These are phyloP conservation scores for Caenorhabditis afra DNA, from an alignment of 2,888 invertebrate genomes.

Conservation along the genomic window DNA sequence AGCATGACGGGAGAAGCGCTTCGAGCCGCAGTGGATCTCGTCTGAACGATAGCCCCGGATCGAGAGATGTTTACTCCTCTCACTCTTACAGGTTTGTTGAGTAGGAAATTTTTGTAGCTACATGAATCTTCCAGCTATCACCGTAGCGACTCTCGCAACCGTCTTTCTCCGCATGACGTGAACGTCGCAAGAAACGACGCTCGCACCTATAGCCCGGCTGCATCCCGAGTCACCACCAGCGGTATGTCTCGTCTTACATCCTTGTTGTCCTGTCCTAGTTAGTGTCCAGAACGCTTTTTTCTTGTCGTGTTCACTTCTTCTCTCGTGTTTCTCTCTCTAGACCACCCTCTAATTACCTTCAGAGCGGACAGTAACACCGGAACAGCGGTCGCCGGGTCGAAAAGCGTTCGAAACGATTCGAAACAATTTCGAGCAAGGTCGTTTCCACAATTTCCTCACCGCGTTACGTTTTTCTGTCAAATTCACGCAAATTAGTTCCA, in stretches of 20 bases:
- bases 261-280: conserved; percentile 6
- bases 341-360: conserved; percentile 42
- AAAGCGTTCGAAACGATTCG: conserved; percentile 68
- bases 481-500: conserved; percentile 24
- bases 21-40: conserved; percentile 56
- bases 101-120: neutral
- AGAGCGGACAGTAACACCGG: conserved; percentile 59
- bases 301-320: conserved; percentile 23
- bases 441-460: conserved; percentile 15
- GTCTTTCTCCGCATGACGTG: conserved; percentile 66
- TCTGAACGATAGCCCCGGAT: conserved; percentile 58
- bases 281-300: conserved; percentile 7
- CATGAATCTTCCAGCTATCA: conserved; percentile 60
- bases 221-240: conserved; percentile 53
- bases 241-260: conserved; percentile 25
- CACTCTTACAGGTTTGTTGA: conserved; percentile 59
- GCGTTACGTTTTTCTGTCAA: conserved; percentile 16
- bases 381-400: conserved; percentile 68
- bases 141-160: conserved; percentile 67
- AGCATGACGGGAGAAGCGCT: conserved; percentile 60
- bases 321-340: conserved; percentile 34
- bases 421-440: conserved; percentile 73
- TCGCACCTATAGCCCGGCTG: conserved; percentile 51
- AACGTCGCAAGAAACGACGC: conserved; percentile 61
- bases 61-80: conserved; percentile 64